Evolutionary conservation across 2,113 vertebrate genomes (phyloP).

Genomic region (Ictalurus punctatus): DNA sequence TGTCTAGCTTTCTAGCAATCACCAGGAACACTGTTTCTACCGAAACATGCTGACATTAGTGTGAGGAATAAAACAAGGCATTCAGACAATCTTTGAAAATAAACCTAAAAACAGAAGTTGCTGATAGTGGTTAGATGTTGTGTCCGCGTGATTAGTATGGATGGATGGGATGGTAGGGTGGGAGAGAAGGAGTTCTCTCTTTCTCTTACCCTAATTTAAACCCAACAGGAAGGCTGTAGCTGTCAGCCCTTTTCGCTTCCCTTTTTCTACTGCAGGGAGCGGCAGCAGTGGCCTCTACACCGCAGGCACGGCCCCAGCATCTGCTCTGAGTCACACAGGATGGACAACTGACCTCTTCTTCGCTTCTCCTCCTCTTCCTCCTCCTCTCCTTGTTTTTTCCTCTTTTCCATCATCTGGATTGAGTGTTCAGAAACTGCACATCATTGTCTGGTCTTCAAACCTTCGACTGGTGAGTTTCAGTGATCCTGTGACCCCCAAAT

Average conservation of each 20-base stretch:
- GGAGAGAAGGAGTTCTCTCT: conserved; percentile 58
- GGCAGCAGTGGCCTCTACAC: conserved; percentile 42
- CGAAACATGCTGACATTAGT: conserved; percentile 34
- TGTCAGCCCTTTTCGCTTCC: conserved; percentile 76
- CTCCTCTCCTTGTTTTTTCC: conserved; percentile 34
- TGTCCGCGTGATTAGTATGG: conserved; percentile 55
- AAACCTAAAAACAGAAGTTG: conserved; percentile 43
- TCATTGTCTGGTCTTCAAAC: neutral
- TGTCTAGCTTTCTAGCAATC: conserved; percentile 29
- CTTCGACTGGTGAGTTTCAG: neutral
- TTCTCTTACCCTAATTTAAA: conserved; percentile 54
- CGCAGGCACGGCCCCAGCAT: conserved; percentile 42
- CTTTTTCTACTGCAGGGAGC: conserved; percentile 52
- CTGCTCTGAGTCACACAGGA: conserved; percentile 55
- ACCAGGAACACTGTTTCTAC: conserved; percentile 22
- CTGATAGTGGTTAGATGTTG: conserved; percentile 26
- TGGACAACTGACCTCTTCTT: conserved; percentile 45
- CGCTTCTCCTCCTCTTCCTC: neutral
- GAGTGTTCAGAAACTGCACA: neutral
- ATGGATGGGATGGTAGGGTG: conserved; percentile 49
- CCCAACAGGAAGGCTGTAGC: conserved; percentile 69
- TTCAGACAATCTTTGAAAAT: conserved; percentile 19
- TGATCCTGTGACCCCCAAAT: neutral
- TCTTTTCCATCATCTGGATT: neutral
- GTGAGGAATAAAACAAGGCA: conserved; percentile 22